These are phyloP conservation scores for Mugil cephalus DNA, from an alignment of 2,113 vertebrate genomes.

Conservation along the genomic window DNA sequence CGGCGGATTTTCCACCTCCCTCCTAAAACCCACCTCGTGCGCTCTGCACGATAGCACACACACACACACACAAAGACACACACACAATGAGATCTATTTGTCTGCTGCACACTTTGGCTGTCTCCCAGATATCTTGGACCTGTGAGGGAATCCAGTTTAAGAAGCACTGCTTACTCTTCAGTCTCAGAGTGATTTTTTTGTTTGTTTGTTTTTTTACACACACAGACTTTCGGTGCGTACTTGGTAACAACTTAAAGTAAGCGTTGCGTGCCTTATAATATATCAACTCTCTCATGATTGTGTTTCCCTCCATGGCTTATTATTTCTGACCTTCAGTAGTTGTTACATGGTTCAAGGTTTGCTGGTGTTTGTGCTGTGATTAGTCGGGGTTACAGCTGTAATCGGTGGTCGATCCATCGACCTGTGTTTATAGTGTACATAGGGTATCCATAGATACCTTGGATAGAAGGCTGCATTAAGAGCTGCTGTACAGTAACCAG, in stretches of 20 bases:
- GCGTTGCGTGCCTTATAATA: background rate
- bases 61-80: background rate
- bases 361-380: background rate
- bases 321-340: too few species aligned
- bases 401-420: background rate
- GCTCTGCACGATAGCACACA: conserved; percentile 22
- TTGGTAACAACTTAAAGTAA: background rate
- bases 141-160: conserved; percentile 7
- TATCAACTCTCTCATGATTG: background rate
- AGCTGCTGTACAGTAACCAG: background rate
- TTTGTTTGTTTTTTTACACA: background rate
- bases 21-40: conserved; percentile 2
- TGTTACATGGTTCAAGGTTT: too few species aligned
- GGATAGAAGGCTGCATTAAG: background rate
- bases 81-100: conserved; percentile 16
- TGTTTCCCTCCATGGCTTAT: background rate
- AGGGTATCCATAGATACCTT: background rate
- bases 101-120: conserved; percentile 5
- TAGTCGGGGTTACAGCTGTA: background rate
- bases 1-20: background rate
- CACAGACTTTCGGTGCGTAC: conserved; percentile 18
- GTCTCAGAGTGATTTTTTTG: background rate
- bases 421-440: background rate
- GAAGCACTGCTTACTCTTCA: too few species aligned
- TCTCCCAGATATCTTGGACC: background rate